These are phyloP conservation scores for Rissa tridactyla DNA, from an alignment of 2,113 vertebrate species.

Conservation along the genomic window DNA sequence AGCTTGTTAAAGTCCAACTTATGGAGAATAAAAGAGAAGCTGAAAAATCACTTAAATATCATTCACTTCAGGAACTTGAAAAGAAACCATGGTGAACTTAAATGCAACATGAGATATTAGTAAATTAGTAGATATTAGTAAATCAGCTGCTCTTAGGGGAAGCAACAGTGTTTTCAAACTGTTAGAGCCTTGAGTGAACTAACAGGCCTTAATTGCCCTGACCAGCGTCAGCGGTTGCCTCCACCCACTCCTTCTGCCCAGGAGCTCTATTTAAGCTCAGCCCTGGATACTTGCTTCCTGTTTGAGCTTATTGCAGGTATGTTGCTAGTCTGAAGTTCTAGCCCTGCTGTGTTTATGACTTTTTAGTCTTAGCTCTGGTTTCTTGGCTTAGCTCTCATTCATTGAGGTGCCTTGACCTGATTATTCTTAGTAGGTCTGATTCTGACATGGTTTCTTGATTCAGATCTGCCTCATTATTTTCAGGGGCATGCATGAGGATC, in stretches of 20 bases:
- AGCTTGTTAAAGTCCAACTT: neutral
- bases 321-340: accelerated
- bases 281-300: accelerated
- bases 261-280: neutral
- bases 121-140: neutral
- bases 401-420: accelerated
- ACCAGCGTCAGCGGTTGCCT: neutral
- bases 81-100: neutral
- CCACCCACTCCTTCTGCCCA: neutral
- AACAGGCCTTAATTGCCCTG: neutral
- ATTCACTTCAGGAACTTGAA: neutral
- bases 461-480: accelerated
- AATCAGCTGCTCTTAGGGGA: neutral
- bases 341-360: accelerated
- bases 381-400: accelerated
- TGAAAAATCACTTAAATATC: neutral
- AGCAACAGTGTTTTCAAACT: neutral
- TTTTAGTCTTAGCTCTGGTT: accelerated
- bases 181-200: neutral
- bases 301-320: accelerated
- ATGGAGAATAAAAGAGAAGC: neutral
- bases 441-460: accelerated
- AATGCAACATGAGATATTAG: neutral
- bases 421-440: accelerated
- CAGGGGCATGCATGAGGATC: accelerated